Evolutionary conservation across 2,888 invertebrate genomes (phyloP), one percentile per base, ranked within the genome.

Genomic region (Hylaea fasciaria): DNA sequence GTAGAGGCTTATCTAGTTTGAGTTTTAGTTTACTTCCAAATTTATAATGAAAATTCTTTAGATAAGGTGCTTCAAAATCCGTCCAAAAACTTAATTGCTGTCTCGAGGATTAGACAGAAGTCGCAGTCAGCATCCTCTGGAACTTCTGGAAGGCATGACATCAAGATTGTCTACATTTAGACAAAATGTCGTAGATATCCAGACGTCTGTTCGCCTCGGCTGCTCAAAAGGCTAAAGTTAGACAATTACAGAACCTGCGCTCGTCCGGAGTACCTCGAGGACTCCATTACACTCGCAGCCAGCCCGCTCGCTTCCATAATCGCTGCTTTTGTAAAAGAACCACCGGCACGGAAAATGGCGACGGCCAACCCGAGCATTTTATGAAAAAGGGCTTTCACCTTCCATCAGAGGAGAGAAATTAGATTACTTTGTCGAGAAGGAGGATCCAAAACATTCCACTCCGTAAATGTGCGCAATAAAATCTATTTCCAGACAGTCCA

Each of bases 281-380:
- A 71, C 69, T 71, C 68, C 68, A 74, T 74, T 72, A 74, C 71
- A 68, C 72, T 29, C 43, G 32, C 32, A 32, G 22, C n/a, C 16
- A 35, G 29, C 71, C 62, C 68, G 67, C 7, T 66, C 69, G 70
- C 72, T 73, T 68, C 71, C 68, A 73, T 81, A 79, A 82, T 74
- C 76, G 79, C 70, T 62, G 76, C 80, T 79, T 78, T 79, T 79
- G 76, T 80, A 69, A 62, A 71, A 58, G 55, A 70, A 53, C 67
- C 72, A 74, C 72, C 76, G 75, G 73, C 66, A 71, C 69, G 80
- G 78, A 78, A 81, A 82, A 85, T 83, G 72, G 75, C 74, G 70
- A 68, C 70, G 62, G 14, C 58, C 62, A 64, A 64, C 54, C 65
- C 54, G 66, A 69, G 54, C 51, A 69, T 71, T 77, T 72, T 65